These are phyloP conservation scores for Dysmachus trigonus DNA, from an alignment of 2,888 invertebrate genomes.

Conservation along the genomic window DNA sequence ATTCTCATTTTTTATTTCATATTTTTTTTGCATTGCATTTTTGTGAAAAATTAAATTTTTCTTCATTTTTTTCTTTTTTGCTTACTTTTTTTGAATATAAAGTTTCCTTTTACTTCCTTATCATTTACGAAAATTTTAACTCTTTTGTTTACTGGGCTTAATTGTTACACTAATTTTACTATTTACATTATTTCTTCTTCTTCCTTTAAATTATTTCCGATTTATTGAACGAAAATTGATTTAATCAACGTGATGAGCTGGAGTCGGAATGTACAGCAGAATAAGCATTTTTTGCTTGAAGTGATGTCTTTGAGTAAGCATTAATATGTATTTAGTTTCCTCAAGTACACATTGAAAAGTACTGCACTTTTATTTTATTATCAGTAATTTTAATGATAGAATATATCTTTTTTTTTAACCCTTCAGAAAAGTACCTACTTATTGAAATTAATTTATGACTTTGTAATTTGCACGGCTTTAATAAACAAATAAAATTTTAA, in stretches of 20 bases:
- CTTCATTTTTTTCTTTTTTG: conserved; percentile 11
- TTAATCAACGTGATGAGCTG: neutral
- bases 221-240: neutral
- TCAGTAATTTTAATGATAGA: no score
- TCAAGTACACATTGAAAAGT: no score
- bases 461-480: no score
- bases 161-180: conserved; percentile 30
- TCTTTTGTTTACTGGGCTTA: neutral
- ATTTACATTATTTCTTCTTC: conserved; percentile 26
- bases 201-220: neutral
- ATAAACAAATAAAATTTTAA: no score
- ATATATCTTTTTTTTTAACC: no score
- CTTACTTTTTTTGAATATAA: conserved; percentile 13
- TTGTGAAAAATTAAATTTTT: conserved; percentile 30
- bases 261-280: neutral
- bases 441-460: no score
- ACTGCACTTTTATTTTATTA: no score
- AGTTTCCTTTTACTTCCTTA: conserved; percentile 8
- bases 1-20: neutral
- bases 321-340: no score
- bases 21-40: neutral
- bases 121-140: conserved; percentile 5
- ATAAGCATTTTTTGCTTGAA: neutral
- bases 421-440: no score
- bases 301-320: no score